phyloP scores from a whole-genome alignment of 2,113 vertebrate genomes.

The Psilopogon haemacephalus region DNA sequence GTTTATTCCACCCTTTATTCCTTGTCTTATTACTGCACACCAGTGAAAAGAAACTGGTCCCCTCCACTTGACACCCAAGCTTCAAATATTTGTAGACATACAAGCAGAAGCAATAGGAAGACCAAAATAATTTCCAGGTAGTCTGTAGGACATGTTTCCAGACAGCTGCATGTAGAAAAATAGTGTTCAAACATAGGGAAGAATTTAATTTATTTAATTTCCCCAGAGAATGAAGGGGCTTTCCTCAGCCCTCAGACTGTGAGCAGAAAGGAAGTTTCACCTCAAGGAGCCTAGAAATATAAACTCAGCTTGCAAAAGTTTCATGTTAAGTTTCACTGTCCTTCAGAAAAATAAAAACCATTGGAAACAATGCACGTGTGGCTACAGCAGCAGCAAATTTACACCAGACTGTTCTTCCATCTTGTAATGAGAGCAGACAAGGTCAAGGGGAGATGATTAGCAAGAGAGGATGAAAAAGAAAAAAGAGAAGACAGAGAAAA shows the following conservation, averaged over 20 bases:
- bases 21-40: no score
- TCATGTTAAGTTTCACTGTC: not conserved
- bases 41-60: no score
- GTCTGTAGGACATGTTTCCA: not conserved
- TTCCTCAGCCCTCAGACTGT: not conserved
- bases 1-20: no score
- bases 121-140: not conserved
- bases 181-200: not conserved
- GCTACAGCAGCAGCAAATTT: not conserved
- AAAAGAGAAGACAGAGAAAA: not conserved
- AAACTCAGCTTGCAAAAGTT: not conserved
- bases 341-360: not conserved
- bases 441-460: constrained; percentile 11
- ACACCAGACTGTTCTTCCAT: not conserved
- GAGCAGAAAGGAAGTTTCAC: not conserved
- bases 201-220: not conserved
- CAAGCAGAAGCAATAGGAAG: not conserved
- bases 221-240: not conserved
- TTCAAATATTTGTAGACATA: not conserved
- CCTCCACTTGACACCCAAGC: no score
- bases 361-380: not conserved
- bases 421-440: not conserved
- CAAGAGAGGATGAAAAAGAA: not conserved
- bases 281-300: not conserved
- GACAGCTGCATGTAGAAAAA: not conserved